Evolutionary conservation across 2,888 invertebrate genomes (phyloP), one percentile per base, ranked within the genome.

Genomic region (Chrysomela aeneicollis): DNA sequence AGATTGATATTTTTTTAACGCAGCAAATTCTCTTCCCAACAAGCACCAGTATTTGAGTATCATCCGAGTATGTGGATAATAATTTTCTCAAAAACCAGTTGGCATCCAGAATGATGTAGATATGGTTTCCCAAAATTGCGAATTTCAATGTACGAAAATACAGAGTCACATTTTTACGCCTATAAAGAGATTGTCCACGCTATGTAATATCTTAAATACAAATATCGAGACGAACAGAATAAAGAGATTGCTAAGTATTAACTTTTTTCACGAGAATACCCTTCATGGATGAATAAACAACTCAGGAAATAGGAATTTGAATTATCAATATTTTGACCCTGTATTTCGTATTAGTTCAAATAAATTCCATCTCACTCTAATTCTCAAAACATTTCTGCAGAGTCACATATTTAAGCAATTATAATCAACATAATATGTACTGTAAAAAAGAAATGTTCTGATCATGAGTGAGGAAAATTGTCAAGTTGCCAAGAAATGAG

Each of bases 401-500:
- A 26, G 4, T 26, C 26, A 26, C 4, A 26, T n/a, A n/a, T n/a
- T n/a, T 35, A 42, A 15, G n/a, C 6, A 15, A 42, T 15, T 35
- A 35, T 35, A 35, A 35, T 35, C 12, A 26, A 26, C 26, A 26
- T 26, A 5, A 5, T 6, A 26, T 26, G 26, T 26, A 26, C 26
- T 26, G 26, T n/a, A 8, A 26, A 26, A 8, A 9, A 35, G 32
- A 42, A 15, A 42, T 15, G 42, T 42, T 42, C 42, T 42, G 42
- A 15, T n/a, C 2, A 1, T 51, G 58, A 59, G 22, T 30, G 52
- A 59, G 52, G 59, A 53, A 49, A 63, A 59, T 32, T 59, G 61
- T 61, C 17, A 26, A 42, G 51, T 46, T 26, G 19, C 35, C 57
- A 61, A 26, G 35, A 42, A 59, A 22, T 18, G 53, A 63, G 46